Evolutionary conservation across 2,113 vertebrate genomes (phyloP), one percentile per base, ranked within the genome.

Genomic region (Nanorana parkeri): DNA sequence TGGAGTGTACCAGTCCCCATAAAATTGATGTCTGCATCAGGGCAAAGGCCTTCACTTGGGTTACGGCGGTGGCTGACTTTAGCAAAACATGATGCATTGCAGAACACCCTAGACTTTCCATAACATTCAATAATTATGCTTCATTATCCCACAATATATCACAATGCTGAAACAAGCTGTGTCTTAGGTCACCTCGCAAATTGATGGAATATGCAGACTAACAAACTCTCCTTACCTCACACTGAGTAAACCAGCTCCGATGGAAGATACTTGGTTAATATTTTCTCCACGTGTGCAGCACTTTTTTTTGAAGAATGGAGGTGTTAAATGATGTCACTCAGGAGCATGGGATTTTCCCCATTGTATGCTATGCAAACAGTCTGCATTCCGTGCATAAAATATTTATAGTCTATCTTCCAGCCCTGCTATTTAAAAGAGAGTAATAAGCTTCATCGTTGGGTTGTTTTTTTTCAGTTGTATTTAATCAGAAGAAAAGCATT

Each of bases 301-400:
- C 28, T 80, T 69, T 28, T 17, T 36, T 56, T 80, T n/a, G 10
- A 36, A 55, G 54, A 54, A 60, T 51, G 54, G 32, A 68, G 54
- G 78, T 80, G 78, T 69, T 80, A 80, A 80, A 60, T 69, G 66
- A 71, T 80, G 78, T 80, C 78, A 80, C 78, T 61, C 78, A 61
- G 52, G 64, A 78, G 68, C 52, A 17, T 13, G 6, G 32, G 24
- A 71, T 71, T 69, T 80, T 80, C 61, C 78, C 78, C 78, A 51
- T 24, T 69, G 66, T 67, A 20, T 51, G 54, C 67, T 68, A 80
- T 60, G 55, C 56, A 69, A 47, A 80, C 52, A 80, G 66, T 19
- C 54, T 61, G 66, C n/a, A 69, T 58, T 71, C 54, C 77, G 20
- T 10, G 17, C 23, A 69, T 80, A 15, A 80, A 79, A 80, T 80